Base-by-base conservation (phyloP, 2,113 vertebrate species). In the Phoenicopterus ruber region DNA sequence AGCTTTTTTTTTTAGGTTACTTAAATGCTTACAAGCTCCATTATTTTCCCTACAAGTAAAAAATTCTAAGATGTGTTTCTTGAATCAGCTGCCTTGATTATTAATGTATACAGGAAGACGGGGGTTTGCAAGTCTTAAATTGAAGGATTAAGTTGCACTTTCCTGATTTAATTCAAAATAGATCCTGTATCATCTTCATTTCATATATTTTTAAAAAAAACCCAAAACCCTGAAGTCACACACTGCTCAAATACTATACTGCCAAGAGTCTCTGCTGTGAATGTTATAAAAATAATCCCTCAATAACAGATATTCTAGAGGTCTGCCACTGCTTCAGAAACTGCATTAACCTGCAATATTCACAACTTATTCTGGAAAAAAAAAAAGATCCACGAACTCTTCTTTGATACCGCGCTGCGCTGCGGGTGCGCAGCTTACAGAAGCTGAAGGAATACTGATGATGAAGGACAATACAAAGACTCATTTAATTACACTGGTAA, bases 131-230 rank as follows among this genome's bases (percentile, higher is more conserved):
- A 63, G 70, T 40, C 73, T 88, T 78, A 78, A 77, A 69, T 2
- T 83, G 94, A 96, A 88, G 85, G 92, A 95, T 94, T 81, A 92
- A 85, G 88, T 81, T 69, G 65, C 84, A 90, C 81, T 87, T 93
- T 91, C 82, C 74, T 77, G 81, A 84, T 96, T 95, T 84, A 89
- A 96, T 95, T 94, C 94, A 70, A 92, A 96, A 79, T 28, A 79
- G 52, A 93, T 81, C 78, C 94, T 69, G 69, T 62, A 52, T 83
- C 83, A 71, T 84, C 86, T 94, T 94, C 63, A 87, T 94, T 95
- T 89, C 81, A 57, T 67, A 26, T 55, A 91, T 82, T 72, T 77
- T 74, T 69, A 52, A 80, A 88, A 91, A 49, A 46, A 42, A 10
- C 5, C 26, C 50, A 25, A 52, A 52, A 1, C 12, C 54, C 61